A percentile compares a stretch with the other conserved stretches of the same genome.
Conservation (phyloP, 2,113 vertebrate species). For the Erythrolamprus reginae region DNA sequence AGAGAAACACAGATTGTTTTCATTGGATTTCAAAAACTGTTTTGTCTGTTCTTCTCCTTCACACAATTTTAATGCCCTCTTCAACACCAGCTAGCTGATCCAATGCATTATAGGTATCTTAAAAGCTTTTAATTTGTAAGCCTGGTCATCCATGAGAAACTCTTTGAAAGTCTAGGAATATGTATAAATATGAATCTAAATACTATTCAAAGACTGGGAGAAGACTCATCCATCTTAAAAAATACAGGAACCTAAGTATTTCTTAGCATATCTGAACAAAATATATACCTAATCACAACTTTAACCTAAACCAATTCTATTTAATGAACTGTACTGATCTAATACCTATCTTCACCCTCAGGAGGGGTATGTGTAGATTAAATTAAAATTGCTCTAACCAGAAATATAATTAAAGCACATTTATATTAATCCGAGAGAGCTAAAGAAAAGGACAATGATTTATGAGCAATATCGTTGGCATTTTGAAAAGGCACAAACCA, state of each 20-base stretch:
- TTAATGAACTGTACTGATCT: constrained; percentile 15
- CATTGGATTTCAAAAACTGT: background rate
- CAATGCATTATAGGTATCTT: background rate
- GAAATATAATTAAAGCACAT: constrained; percentile 65
- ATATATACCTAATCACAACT: background rate
- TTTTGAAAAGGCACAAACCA: constrained; percentile 60
- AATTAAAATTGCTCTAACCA: constrained; percentile 41
- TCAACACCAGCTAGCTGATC: background rate
- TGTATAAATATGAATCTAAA: background rate
- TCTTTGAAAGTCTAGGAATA: background rate
- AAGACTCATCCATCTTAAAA: background rate
- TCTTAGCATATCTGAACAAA: background rate
- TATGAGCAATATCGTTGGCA: constrained; percentile 67
- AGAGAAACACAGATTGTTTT: background rate
- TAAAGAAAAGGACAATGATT: constrained; percentile 66
- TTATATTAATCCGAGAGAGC: constrained; percentile 60
- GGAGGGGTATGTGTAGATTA: constrained; percentile 39
- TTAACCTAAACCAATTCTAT: constrained; percentile 3
- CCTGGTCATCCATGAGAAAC: background rate
- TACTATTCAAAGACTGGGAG: background rate
- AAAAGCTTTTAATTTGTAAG: background rate
- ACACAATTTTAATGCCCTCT: background rate
- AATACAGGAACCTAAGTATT: background rate
- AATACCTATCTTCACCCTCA: constrained; percentile 11
- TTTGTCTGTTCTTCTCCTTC: background rate